Percentiles rank a stretch among this genome's conserved stretches.
Conservation (phyloP, 2,113 vertebrate species). For the Oncorhynchus keta region DNA sequence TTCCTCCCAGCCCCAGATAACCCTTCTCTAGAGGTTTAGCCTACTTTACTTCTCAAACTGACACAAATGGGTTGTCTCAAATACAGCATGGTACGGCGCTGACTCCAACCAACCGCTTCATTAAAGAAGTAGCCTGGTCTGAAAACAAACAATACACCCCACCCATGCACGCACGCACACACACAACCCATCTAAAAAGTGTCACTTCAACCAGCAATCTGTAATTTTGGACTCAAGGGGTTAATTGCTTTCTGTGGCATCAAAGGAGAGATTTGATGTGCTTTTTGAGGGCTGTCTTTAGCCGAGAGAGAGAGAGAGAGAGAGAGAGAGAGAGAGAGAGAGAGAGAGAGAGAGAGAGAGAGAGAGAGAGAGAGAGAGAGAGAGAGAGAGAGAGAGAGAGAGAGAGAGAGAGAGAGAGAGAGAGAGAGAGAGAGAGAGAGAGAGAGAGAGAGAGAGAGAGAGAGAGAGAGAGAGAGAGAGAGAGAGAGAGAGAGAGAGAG, state of each 20-base stretch:
- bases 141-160: conserved; percentile 67
- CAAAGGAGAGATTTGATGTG: conserved; percentile 82
- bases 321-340: conserved; percentile 58
- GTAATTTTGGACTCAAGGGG: conserved; percentile 73
- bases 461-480: too few relatives aligned
- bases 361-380: conserved; percentile 36
- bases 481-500: conserved; percentile 38
- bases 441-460: conserved; percentile 39
- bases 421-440: conserved; percentile 42
- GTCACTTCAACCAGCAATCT: conserved; percentile 72
- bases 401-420: conserved; percentile 43
- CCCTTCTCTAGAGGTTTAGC: conserved; percentile 72
- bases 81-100: conserved; percentile 56
- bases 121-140: conserved; percentile 70
- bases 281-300: conserved; percentile 82
- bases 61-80: conserved; percentile 81
- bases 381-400: conserved; percentile 43
- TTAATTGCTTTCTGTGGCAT: conserved; percentile 80
- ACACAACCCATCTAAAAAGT: conserved; percentile 61
- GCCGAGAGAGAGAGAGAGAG: conserved; percentile 58
- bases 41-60: conserved; percentile 78
- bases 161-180: conserved; percentile 12
- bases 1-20: conserved; percentile 66
- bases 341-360: background rate
- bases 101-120: conserved; percentile 49